Base-by-base conservation (phyloP, 1,140 invertebrate species). In the Drosophila aff. region DNA sequence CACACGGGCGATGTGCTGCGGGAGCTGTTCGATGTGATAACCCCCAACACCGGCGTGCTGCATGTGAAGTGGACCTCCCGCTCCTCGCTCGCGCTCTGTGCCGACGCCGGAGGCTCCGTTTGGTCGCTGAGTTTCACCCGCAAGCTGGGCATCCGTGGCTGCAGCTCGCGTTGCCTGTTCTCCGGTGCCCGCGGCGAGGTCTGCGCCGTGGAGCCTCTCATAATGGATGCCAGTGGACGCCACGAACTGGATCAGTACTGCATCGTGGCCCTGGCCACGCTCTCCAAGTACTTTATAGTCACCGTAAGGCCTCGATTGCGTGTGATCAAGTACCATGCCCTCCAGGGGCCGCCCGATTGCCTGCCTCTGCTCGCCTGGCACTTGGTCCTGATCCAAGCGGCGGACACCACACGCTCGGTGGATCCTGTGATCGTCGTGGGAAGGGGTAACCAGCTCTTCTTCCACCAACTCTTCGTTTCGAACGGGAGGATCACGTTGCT, bases 61-160 rank as follows among this genome's bases (percentile, higher is more conserved):
- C 96, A 97, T 92, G 94, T 99, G 94, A 97, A 96, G 94, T 98
- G 95, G 94, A 93, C 94, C 31, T 93, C 93, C 0, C 67, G 87
- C 26, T 84, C 92, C 36, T 95, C 95, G 7, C 92, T 97, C 55
- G 97, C 97, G 8, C 93, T 99, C 16, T 97, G 97, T 53, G 96
- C 97, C 23, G 98, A 99, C 93, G 99, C 97, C 67, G 98, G 98
- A 16, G 99, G 99, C 3, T 99, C 98, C n/a, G 98, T 99, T 4
- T 99, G 99, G 95, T 96, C 99, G 82, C 94, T 99, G 15, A 97
- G 96, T 84, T 98, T 99, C 84, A 98, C 97, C 77, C 94, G 98
- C 63, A 96, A 97, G 9, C 95, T 99, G 86, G 98, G 98, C 5
- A 96, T 98, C 6, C 94, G 98, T 59, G 96, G 96, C 11, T 98